Percentiles rank a stretch among this genome's conserved stretches.
These are phyloP conservation scores for Tachycineta bicolor DNA, from an alignment of 2,113 vertebrate species.

Conservation along the genomic window DNA sequence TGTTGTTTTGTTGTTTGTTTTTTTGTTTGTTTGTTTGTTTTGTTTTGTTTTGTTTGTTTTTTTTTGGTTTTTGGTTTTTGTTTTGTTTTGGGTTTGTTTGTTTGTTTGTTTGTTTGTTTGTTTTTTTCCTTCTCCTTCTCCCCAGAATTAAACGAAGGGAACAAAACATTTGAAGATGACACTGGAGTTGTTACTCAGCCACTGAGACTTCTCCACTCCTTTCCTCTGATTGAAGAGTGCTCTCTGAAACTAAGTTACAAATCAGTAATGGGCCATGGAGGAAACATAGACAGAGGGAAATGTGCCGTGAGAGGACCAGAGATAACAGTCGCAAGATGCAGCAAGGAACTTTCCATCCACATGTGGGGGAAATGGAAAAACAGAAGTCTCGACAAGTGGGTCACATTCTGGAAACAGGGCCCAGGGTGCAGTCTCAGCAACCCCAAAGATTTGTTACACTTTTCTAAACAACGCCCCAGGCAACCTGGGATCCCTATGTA, in stretches of 20 bases:
- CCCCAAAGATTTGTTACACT: not conserved
- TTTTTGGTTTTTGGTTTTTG: too few relatives aligned
- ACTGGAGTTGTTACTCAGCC: not conserved
- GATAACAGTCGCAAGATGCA: not conserved
- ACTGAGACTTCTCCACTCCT: not conserved
- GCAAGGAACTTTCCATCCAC: not conserved
- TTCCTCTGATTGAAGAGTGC: not conserved
- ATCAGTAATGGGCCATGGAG: not conserved
- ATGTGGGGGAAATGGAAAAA: not conserved
- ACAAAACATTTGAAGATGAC: not conserved
- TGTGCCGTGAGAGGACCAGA: rapidly evolving
- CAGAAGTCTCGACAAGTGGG: not conserved
- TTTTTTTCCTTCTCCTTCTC: too few relatives aligned
- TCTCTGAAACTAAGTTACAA: not conserved
- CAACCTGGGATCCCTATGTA: rapidly evolving
- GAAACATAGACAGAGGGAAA: not conserved
- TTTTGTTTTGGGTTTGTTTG: not conserved
- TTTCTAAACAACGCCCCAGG: not conserved
- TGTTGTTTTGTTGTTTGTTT: too few relatives aligned
- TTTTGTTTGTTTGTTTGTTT: too few relatives aligned
- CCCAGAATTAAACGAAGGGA: not conserved
- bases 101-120: too few relatives aligned
- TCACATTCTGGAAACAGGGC: not conserved
- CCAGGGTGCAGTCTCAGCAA: not conserved
- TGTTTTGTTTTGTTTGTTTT: rapidly evolving